Evolutionary conservation across 2,797 vertebrate species (phyloP), one percentile per base, ranked within the genome.

Genomic region (Bovichtus variegatus): DNA sequence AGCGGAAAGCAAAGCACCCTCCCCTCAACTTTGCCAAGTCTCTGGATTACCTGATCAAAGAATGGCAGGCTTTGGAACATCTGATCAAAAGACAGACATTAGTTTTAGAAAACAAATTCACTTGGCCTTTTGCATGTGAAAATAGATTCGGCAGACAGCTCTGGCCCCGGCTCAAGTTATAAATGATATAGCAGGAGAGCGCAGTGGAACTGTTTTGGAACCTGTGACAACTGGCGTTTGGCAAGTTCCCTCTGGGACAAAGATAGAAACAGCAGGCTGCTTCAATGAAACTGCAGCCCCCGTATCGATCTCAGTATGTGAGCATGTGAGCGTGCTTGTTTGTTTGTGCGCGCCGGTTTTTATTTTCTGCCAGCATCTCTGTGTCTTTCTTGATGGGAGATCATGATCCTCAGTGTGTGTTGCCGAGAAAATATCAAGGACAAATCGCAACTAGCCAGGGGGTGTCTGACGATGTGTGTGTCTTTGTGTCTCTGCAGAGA

Each of bases 41-140:
- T 80, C 71, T 87, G 90, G 90, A 94, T 94, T 90, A 91, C 87
- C 88, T 91, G 91, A 93, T 94, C 93, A 93, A 93, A 94, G 93
- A 89, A 84, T 73, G 78, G 59, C 84, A 83, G 82, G 82, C 84
- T 90, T 88, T 91, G 70, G 73, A 84, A 77, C 78, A 81, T 86
- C 82, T 91, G 89, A 91, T 93, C 87, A 91, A 91, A 93, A 90
- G 84, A 81, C 84, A 82, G 79, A 89, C 87, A 84, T 86, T 83
- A 89, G 86, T 82, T 84, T 85, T 78, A 85, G 85, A 88, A 93
- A 92, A 94, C 82, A 93, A 93, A 76, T 77, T 78, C 1, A 53
- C 76, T 89, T 86, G 85, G 87, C 87, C 83, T 83, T 88, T 80
- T 67, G 67, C 74, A 80, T 78, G 82, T 75, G 76, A 82, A 85